Base-by-base conservation (phyloP, 2,113 vertebrate species). In the Thomomys bottae region DNA sequence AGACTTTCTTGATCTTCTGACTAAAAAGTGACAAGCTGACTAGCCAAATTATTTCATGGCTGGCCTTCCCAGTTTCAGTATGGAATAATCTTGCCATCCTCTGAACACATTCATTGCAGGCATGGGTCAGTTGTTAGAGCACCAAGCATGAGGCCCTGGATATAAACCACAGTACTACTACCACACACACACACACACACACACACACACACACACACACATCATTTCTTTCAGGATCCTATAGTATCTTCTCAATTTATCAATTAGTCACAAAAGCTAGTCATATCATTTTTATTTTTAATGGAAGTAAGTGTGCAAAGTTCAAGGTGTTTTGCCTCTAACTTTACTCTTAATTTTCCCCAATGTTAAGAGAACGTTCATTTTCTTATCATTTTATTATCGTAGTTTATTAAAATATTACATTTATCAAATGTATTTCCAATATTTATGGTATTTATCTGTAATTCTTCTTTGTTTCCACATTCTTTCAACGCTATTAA, bases 271-370 rank as follows among this genome's bases (percentile, higher is more conserved):
- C 23, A 92, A 61, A 59, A 61, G 5, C 49, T 32, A 66, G 45
- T 59, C 42, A 38, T 38, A 64, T 61, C 8, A 66, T 68, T 64
- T 93, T 15, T 11, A 59, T 36, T 83, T 89, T 77, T 63, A 42
- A n/a, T 87, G 80, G 42, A 84, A 71, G 89, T 83, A 72, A 68
- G 38, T 14, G 45, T 49, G 66, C 70, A 68, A 72, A 72, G 5
- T 73, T 93, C 18, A 81, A 91, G 71, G 68, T 84, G 21, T 86
- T 91, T 82, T 84, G 26, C 38, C 11, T 80, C 79, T 83, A 15
- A 93, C 36, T 92, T 92, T 54, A 88, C 26, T 93, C 32, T 93
- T 73, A 71, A 66, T 90, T 89, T 87, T 75, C 32, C 30, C 57
- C 5, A 61, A 36, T 79, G 88, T 95, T 71, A 2, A 95, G 17